Evolutionary conservation across 2,888 invertebrate genomes (phyloP), one percentile per base, ranked within the genome.

Genomic region (Muscina levida): DNA sequence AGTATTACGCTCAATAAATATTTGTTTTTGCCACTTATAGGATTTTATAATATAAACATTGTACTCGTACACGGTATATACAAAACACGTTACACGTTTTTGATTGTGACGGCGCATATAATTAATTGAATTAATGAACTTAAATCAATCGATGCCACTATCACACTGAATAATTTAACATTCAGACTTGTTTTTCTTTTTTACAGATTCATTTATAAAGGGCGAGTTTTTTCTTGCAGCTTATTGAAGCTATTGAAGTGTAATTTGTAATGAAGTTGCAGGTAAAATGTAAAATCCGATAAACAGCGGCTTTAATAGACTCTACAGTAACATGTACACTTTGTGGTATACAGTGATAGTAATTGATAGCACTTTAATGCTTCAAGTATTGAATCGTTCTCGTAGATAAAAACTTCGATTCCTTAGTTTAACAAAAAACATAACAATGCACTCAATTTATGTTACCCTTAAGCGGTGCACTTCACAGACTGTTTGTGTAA

Each of bases 91-190:
- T n/a, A n/a, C n/a, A n/a, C n/a, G n/a, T 5, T 31, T 3, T 31
- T 31, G 31, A 31, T 31, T 4, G 53, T 53, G 65, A 66, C 68
- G 66, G 66, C 72, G 72, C 65, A 76, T 39, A 72, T 70, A 70
- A 73, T 80, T 80, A 76, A 76, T 72, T 80, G 39, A 70, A 73
- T 76, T 76, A 72, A 70, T 42, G 19, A 76, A 73, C 76, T 48
- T 59, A 57, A 74, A 68, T 74, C 65, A 57, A 72, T 76, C 70
- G 57, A 53, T 76, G 75, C 75, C 72, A 76, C 70, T 72, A 51
- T 51, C 72, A 48, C 62, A 15, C 42, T 65, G 46, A 53, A 71
- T 65, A 68, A 44, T 57, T 72, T 72, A 59, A 62, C 22, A 37
- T 53, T 53, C 22, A 11, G 10, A 4, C 13, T 53, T 53, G 19